Evolutionary conservation across 1,140 invertebrate species (phyloP), one percentile per base, ranked within the genome.

Genomic region (Atta texana): DNA sequence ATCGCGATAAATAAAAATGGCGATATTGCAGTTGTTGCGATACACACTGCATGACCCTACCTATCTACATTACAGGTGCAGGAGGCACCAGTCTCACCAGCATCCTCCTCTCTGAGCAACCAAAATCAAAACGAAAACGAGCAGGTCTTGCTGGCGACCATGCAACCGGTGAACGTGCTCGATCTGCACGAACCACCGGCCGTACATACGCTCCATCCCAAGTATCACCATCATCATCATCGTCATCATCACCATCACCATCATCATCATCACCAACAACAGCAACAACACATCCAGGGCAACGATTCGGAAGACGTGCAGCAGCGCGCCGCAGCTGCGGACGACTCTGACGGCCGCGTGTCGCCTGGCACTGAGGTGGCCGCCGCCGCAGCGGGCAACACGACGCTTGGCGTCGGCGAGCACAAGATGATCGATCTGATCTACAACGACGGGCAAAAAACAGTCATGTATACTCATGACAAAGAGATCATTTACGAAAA

Each of bases 131-230:
- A 95, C 82, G 94, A 95, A 16, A 94, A 88, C 88, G 94, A 95
- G 82, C 97, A 97, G 89, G 96, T 97, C 51, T 96, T 97, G 92
- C 95, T 97, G 84, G 97, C 97, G 57, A 97, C 97, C 88, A 97
- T 97, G 97, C 97, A 96, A 74, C 96, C 96, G 63, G 96, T 97
- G 28, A 97, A 96, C 91, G 96, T 97, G 2, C 94, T 97, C 63
- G 96, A 97, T 88, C 92, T 97, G 55, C 96, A 97, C 89, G 96
- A 97, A 89, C 95, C 95, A 3, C 94, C 96, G 7, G 92, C 96
- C 68, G 95, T 95, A 84, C 96, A 96, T 49, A 93, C 95, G 28
- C 95, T 96, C 71, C 96, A 96, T 85, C 96, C 93, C 69, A 94
- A 96, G 89, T 96, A 96, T 87, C 96, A 96, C 21, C 96, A 94